phyloP scores from a whole-genome alignment of 2,888 invertebrate species.

The Cryptosula pallasiana region DNA sequence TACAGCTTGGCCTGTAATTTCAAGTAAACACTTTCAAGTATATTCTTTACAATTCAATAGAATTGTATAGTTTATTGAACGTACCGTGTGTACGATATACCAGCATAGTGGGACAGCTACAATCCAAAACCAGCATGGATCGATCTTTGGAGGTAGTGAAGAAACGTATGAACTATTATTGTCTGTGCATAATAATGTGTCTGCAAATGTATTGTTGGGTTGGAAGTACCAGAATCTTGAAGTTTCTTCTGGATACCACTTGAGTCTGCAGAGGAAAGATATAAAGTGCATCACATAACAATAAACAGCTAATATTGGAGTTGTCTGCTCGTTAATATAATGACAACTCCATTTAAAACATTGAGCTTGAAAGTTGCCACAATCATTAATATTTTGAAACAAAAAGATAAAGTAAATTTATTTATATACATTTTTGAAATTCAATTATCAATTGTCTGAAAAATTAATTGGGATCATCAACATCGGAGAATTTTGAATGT shows the following conservation, averaged over 20 bases:
- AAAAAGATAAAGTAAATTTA: too few species aligned
- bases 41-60: not conserved
- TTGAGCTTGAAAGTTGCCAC: too few species aligned
- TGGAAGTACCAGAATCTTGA: slow-evolving; percentile 37
- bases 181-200: not conserved
- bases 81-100: slow-evolving; percentile 34
- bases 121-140: slow-evolving; percentile 33
- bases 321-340: too few species aligned
- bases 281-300: too few species aligned
- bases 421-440: too few species aligned
- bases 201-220: not conserved
- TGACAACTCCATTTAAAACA: too few species aligned
- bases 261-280: slow-evolving; percentile 36
- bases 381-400: too few species aligned
- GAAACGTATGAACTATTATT: slow-evolving; percentile 24
- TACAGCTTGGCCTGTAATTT: not conserved
- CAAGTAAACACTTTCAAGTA: not conserved
- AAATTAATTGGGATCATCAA: too few species aligned
- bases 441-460: too few species aligned
- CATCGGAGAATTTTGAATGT: too few species aligned
- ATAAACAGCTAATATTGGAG: too few species aligned
- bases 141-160: slow-evolving; percentile 28
- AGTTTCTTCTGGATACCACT: slow-evolving; percentile 40
- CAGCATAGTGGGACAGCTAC: slow-evolving; percentile 35
- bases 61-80: slow-evolving; percentile 18